A percentile compares a stretch with the other conserved stretches of the same genome.
Conservation (phyloP, 1,140 invertebrate genomes). For the Andrena cerasifolii region DNA sequence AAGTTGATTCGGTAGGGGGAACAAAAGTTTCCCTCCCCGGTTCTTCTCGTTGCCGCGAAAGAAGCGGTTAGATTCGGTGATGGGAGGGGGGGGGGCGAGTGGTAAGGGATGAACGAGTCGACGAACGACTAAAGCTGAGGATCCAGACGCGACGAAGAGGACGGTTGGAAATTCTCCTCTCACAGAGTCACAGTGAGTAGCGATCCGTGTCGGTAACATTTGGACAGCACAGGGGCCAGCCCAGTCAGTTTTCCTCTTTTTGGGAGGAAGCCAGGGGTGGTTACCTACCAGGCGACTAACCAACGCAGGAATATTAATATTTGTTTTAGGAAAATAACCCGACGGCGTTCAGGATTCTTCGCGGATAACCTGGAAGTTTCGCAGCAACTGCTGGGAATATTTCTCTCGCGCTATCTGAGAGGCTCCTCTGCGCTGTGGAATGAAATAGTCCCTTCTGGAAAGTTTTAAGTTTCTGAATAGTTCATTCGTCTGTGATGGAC, state of each 20-base stretch:
- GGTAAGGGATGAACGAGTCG: slow-evolving; percentile 4
- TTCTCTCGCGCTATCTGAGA: no score
- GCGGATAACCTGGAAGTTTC: neutral
- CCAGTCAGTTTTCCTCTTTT: neutral
- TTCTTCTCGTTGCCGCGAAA: slow-evolving; percentile 37
- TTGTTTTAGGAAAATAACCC: slow-evolving; percentile 21
- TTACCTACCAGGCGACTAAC: neutral
- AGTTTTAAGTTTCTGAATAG: no score
- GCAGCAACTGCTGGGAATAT: neutral
- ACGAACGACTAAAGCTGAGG: slow-evolving; percentile 8
- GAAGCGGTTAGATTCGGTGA: slow-evolving; percentile 35
- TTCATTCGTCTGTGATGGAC: no score
- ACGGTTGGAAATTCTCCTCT: slow-evolving; percentile 52
- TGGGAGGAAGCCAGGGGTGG: slow-evolving; percentile 13
- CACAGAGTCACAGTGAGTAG: slow-evolving; percentile 54
- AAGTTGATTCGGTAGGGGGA: slow-evolving; percentile 30
- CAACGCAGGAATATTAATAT: slow-evolving; percentile 47
- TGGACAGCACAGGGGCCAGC: slow-evolving; percentile 24
- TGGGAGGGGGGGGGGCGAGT: no score
- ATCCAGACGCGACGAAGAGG: neutral
- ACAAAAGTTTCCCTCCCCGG: slow-evolving; percentile 56
- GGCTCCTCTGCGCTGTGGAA: no score
- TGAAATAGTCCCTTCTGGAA: no score
- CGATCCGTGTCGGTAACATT: slow-evolving; percentile 58
- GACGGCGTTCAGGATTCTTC: neutral